A percentile compares a stretch with the other conserved stretches of the same genome.
Conservation (phyloP, 2,888 invertebrate species). For the Alloplasta piceator region DNA sequence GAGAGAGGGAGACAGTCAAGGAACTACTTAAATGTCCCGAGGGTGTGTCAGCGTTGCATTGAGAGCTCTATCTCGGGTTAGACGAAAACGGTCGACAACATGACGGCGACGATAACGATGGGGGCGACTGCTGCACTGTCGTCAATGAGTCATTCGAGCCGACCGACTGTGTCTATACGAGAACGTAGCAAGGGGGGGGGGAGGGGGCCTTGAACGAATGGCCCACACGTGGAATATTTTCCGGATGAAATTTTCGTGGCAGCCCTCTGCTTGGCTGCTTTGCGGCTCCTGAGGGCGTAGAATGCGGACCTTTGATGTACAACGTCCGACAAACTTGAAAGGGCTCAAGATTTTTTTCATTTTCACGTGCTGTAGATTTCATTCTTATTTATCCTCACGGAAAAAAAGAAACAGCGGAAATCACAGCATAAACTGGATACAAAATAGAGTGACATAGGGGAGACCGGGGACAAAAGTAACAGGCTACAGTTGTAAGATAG, state of each 20-base stretch:
- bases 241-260: constrained; percentile 40
- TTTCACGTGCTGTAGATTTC: not conserved
- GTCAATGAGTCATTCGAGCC: constrained; percentile 65
- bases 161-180: constrained; percentile 17
- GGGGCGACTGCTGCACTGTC: constrained; percentile 17
- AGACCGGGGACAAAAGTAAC: no score
- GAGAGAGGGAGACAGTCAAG: constrained; percentile 1
- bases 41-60: constrained; percentile 62
- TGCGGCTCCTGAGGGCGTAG: not conserved
- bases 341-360: constrained; percentile 14
- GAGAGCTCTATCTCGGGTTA: constrained; percentile 45
- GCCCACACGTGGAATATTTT: constrained; percentile 53
- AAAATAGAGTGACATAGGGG: no score
- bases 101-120: constrained; percentile 17
- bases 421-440: no score
- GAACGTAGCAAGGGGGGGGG: constrained; percentile 19
- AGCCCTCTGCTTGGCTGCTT: constrained; percentile 22
- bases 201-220: constrained; percentile 39
- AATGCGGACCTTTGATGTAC: not conserved
- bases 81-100: constrained; percentile 46
- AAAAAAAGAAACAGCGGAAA: no score
- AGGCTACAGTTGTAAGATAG: no score
- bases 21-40: constrained; percentile 62
- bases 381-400: constrained; percentile 4
- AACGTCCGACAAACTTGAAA: constrained; percentile 1